Evolutionary conservation across 1,140 invertebrate genomes (phyloP), one percentile per base, ranked within the genome.

Genomic region (Bombus affinis): DNA sequence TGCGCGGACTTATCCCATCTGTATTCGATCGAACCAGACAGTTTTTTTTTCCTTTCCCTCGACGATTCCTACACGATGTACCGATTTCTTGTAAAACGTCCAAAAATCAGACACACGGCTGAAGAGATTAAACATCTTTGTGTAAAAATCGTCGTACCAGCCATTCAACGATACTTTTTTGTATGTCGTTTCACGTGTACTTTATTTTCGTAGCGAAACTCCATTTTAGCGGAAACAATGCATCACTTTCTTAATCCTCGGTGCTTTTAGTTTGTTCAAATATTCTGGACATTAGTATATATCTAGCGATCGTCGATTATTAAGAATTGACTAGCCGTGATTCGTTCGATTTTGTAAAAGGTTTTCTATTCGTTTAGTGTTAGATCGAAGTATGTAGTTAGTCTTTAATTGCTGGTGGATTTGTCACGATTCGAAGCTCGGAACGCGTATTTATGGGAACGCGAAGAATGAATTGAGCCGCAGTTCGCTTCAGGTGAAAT

Each of bases 1-100:
- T 94, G 79, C 89, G 59, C 79, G 83, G 88, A 88, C 88, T 93
- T 93, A 94, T 91, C 93, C 93, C 93, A 91, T 93, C 91, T 84
- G 75, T 59, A 85, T 91, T 85, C 90, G 85, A 91, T 93, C 88
- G 92, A 92, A 93, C 90, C 89, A 87, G 88, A 89, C 83, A 88
- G 91, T 93, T 93, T 93, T 93, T 91, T 91, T 90, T 83, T 70
- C 89, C 89, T 85, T 75, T 72, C 78, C 57, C 10, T 37, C 44
- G 74, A 70, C 59, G 65, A 81, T 35, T 71, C 53, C 37, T 53
- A 28, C 10, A 73, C 79, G 39, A 59, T 57, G 86, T 65, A 74
- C 74, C 83, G 92, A 92, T 93, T 93, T 89, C 84, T 88, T 81
- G 75, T 92, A 80, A 90, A 92, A 90, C 86, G 88, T 83, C 86